phyloP scores from a whole-genome alignment of 2,888 invertebrate species.

The Apocheima hispidaria region DNA sequence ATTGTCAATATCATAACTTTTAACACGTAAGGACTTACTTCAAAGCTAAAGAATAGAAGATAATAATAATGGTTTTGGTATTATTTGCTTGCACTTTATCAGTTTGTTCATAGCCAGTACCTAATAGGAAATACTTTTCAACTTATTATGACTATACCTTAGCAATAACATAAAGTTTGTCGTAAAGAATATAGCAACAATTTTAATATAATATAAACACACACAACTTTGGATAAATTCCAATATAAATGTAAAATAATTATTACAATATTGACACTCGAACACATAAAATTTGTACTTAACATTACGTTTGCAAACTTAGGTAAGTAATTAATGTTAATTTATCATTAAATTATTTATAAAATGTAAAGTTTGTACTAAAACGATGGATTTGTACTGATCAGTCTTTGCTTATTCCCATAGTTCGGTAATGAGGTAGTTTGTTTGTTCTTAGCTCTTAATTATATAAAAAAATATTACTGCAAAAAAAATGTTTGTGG shows the following conservation, averaged over 20 bases:
- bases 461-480: slow-evolving; percentile 6
- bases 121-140: slow-evolving; percentile 56
- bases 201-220: slow-evolving; percentile 80
- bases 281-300: slow-evolving; percentile 85
- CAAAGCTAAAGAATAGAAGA: slow-evolving; percentile 12
- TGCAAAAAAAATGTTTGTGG: slow-evolving; percentile 1
- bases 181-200: slow-evolving; percentile 81
- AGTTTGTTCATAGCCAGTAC: slow-evolving; percentile 64
- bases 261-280: slow-evolving; percentile 79
- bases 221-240: slow-evolving; percentile 84
- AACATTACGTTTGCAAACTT: slow-evolving; percentile 74
- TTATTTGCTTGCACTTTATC: slow-evolving; percentile 33
- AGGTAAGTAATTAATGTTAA: slow-evolving; percentile 63
- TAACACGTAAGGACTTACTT: slow-evolving; percentile 11
- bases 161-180: slow-evolving; percentile 71
- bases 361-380: slow-evolving; percentile 71
- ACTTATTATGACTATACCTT: slow-evolving; percentile 60
- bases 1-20: slow-evolving; percentile 13
- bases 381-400: slow-evolving; percentile 76
- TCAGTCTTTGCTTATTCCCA: slow-evolving; percentile 79
- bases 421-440: slow-evolving; percentile 71
- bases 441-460: slow-evolving; percentile 40
- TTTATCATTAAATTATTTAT: slow-evolving; percentile 52
- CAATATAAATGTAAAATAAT: slow-evolving; percentile 70
- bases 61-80: slow-evolving; percentile 16